A percentile compares a stretch with the other conserved stretches of the same genome.
These are phyloP conservation scores for Hoplostethus mediterraneus DNA, from an alignment of 2,797 vertebrate species.

Conservation along the genomic window DNA sequence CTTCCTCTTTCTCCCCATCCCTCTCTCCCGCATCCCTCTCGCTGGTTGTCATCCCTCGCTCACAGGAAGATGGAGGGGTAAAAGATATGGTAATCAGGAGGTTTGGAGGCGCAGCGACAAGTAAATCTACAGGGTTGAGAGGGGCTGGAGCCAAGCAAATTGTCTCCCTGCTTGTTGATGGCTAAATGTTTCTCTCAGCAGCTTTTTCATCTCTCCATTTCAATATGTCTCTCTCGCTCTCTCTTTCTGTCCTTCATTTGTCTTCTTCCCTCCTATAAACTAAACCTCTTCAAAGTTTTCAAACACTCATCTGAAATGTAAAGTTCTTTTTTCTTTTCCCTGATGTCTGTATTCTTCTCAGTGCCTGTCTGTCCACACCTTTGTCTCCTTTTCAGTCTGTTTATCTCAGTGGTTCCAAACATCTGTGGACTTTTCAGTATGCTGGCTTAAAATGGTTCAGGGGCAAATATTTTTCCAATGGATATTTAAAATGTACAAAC, in stretches of 20 bases:
- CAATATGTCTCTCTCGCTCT: constrained; percentile 56
- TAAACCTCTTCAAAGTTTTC: constrained; percentile 18
- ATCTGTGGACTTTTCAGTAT: not conserved
- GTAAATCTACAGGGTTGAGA: constrained; percentile 64
- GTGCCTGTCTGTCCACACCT: not conserved
- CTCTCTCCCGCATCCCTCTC: constrained; percentile 4
- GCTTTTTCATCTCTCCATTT: constrained; percentile 47
- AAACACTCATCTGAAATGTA: constrained; percentile 36
- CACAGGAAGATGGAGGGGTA: constrained; percentile 53
- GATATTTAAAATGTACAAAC: constrained; percentile 17
- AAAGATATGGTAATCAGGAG: constrained; percentile 70
- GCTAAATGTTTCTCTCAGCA: constrained; percentile 69
- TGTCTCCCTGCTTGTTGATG: constrained; percentile 49
- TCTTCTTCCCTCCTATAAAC: constrained; percentile 33
- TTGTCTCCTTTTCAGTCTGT: not conserved
- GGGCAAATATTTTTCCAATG: constrained; percentile 11
- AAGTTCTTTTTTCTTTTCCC: constrained; percentile 10
- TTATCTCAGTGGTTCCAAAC: not conserved
- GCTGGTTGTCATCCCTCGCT: constrained; percentile 39
- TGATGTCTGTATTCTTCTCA: constrained; percentile 13
- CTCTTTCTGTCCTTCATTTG: constrained; percentile 43
- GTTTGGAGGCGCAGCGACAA: constrained; percentile 50
- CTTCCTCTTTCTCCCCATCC: constrained; percentile 23
- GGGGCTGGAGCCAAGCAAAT: constrained; percentile 62
- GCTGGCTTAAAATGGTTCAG: constrained; percentile 36